These are phyloP conservation scores for Dendrolimus kikuchii DNA, from an alignment of 1,140 invertebrate genomes.

Conservation along the genomic window DNA sequence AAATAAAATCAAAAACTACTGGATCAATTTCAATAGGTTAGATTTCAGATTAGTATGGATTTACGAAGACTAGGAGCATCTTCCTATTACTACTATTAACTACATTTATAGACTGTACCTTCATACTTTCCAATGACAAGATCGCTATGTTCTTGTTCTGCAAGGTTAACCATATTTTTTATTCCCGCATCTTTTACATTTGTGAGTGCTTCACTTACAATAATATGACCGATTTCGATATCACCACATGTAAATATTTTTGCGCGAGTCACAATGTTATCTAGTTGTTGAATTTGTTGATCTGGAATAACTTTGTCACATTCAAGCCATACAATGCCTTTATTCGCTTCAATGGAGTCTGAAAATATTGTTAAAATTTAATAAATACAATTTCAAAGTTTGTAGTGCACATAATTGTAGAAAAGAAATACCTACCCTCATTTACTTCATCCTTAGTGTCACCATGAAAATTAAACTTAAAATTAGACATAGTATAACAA, in stretches of 20 bases:
- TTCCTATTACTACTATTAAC: too few relatives aligned
- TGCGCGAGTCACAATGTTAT: slow-evolving; percentile 40
- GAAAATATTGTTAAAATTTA: slow-evolving; percentile 7
- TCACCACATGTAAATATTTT: slow-evolving; percentile 60
- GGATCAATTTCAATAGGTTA: too few relatives aligned
- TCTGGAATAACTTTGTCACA: slow-evolving; percentile 44
- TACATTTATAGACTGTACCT: slow-evolving; percentile 62
- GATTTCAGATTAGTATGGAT: too few relatives aligned
- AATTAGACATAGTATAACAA: slow-evolving; percentile 52
- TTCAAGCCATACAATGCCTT: slow-evolving; percentile 46
- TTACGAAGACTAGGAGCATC: too few relatives aligned
- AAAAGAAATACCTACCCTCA: too few relatives aligned
- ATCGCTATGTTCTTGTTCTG: slow-evolving; percentile 81
- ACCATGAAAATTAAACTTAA: slow-evolving; percentile 69
- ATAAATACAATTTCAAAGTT: too few relatives aligned
- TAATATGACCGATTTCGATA: slow-evolving; percentile 69
- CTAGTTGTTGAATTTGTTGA: slow-evolving; percentile 39
- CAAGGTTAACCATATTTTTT: slow-evolving; percentile 64
- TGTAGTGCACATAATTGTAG: too few relatives aligned
- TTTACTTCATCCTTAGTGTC: slow-evolving; percentile 12
- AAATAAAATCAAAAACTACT: too few relatives aligned
- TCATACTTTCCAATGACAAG: slow-evolving; percentile 81
- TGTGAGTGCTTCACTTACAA: slow-evolving; percentile 41
- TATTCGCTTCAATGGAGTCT: slow-evolving; percentile 13
- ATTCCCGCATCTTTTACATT: slow-evolving; percentile 36